Conservation (phyloP, 2,797 vertebrate species). For the Xenopus petersii region DNA sequence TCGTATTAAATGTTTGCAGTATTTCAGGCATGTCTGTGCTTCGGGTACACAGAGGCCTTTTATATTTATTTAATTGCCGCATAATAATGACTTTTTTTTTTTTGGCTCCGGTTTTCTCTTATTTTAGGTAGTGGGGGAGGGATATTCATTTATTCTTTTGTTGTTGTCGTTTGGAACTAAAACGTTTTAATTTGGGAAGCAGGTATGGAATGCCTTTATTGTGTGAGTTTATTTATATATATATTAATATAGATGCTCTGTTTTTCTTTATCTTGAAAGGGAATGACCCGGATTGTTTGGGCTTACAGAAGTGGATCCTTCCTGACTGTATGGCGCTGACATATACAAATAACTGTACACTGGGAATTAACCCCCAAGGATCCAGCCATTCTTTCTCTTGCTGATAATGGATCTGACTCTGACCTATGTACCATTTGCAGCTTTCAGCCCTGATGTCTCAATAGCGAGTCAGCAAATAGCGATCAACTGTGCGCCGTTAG, state of each 20-base stretch:
- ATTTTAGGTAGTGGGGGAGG: too few species aligned
- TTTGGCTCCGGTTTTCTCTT: too few species aligned
- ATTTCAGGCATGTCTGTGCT: too few species aligned
- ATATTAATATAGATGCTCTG: slow-evolving; percentile 56
- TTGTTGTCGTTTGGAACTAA: too few species aligned
- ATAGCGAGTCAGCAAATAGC: slow-evolving; percentile 50
- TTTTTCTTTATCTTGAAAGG: slow-evolving; percentile 66
- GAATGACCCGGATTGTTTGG: slow-evolving; percentile 46
- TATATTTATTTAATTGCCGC: too few species aligned
- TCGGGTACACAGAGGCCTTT: too few species aligned
- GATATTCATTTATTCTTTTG: too few species aligned
- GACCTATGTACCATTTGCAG: slow-evolving; percentile 48
- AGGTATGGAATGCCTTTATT: too few species aligned
- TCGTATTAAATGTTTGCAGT: too few species aligned
- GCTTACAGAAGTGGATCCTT: slow-evolving; percentile 22
- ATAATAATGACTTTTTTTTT: too few species aligned
- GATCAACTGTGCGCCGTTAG: slow-evolving; percentile 58
- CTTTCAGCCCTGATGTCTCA: slow-evolving; percentile 8
- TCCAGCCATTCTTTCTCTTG: slow-evolving; percentile 15
- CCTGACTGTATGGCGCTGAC: neutral
- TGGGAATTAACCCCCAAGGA: slow-evolving; percentile 44
- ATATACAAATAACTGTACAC: neutral
- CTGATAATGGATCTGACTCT: slow-evolving; percentile 29
- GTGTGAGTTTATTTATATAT: too few species aligned
- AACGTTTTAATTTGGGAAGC: too few species aligned